phyloP scores from a whole-genome alignment of 2,797 vertebrate species.

The Brachyalestes nurse region DNA sequence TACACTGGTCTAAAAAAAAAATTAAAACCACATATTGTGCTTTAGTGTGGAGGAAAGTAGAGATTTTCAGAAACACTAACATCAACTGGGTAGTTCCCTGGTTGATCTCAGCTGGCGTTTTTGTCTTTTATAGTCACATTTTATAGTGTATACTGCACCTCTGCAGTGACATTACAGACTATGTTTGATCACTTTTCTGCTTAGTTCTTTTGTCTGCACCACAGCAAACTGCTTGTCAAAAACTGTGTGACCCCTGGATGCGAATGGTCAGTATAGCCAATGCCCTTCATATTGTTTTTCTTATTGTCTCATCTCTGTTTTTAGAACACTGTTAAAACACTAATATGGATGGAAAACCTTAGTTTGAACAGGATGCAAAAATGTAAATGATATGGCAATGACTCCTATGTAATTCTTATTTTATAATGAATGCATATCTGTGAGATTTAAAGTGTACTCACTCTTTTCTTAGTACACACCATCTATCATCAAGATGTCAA shows the following conservation, averaged over 20 bases:
- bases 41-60: background rate
- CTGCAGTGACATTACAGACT: too few species aligned
- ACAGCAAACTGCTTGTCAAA: too few species aligned
- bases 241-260: background rate
- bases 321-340: too few species aligned
- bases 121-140: background rate
- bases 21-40: background rate
- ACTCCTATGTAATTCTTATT: background rate
- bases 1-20: too few species aligned
- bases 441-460: background rate
- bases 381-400: background rate
- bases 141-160: too few species aligned
- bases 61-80: background rate
- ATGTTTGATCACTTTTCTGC: too few species aligned
- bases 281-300: too few species aligned
- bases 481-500: constrained; percentile 35
- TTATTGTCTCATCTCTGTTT: too few species aligned
- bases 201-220: too few species aligned
- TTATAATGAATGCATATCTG: constrained; percentile 5
- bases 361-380: background rate
- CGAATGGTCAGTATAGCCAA: background rate
- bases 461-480: constrained; percentile 1
- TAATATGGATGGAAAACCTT: background rate
- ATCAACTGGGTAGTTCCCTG: background rate
- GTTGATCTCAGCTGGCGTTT: background rate